These are phyloP conservation scores for Actinostola sp. DNA, from an alignment of 92 coral and sea anemone genomes.

Conservation along the genomic window DNA sequence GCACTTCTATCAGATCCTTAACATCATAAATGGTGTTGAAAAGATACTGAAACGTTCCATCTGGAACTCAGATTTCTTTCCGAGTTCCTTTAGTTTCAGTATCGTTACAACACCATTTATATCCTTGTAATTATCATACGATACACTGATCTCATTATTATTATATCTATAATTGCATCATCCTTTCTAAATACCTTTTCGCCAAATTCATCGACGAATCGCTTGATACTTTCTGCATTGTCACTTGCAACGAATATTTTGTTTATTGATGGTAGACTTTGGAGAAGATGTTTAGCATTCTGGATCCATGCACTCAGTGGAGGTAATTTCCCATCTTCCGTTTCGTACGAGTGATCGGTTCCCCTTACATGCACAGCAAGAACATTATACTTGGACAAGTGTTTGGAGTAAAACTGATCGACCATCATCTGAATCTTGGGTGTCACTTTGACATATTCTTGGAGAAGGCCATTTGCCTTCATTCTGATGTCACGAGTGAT, in stretches of 20 bases:
- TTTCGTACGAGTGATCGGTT: conserved; percentile 69
- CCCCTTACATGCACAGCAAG: conserved; percentile 85
- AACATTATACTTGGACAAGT: conserved; percentile 44
- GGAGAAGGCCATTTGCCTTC: conserved; percentile 41
- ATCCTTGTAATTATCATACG: too few relatives aligned
- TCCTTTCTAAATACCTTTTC: too few relatives aligned
- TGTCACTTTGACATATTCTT: conserved; percentile 31
- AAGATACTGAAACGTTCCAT: too few relatives aligned
- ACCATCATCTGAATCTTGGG: conserved; percentile 37
- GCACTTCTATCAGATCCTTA: too few relatives aligned
- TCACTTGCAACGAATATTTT: conserved; percentile 75
- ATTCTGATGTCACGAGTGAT: conserved; percentile 35
- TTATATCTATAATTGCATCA: too few relatives aligned
- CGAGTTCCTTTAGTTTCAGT: too few relatives aligned
- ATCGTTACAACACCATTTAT: too few relatives aligned
- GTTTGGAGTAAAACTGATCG: conserved; percentile 25
- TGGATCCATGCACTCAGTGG: conserved; percentile 52
- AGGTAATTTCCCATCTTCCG: conserved; percentile 35
- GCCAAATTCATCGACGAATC: conserved; percentile 59
- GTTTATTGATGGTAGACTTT: conserved; percentile 41
- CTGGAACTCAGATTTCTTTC: too few relatives aligned
- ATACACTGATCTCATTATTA: too few relatives aligned
- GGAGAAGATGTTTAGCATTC: conserved; percentile 40
- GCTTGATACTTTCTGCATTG: conserved; percentile 50
- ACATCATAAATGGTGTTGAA: too few relatives aligned